phyloP scores from a whole-genome alignment of 2,888 invertebrate species.

The Limnephilus marmoratus region DNA sequence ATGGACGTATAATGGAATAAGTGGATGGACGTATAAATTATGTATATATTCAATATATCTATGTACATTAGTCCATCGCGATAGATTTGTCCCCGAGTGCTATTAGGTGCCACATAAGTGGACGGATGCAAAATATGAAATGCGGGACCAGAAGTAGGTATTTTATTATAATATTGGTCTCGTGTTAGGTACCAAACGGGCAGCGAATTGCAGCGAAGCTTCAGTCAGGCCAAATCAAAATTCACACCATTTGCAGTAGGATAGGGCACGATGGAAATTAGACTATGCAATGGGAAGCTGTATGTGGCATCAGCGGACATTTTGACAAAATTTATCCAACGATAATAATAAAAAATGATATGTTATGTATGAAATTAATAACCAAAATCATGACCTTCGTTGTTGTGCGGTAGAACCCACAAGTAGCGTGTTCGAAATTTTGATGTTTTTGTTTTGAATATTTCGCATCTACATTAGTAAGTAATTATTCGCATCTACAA shows the following conservation, averaged over 20 bases:
- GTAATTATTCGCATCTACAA: no score
- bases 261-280: neutral
- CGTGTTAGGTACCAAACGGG: neutral
- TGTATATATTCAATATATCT: neutral
- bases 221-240: neutral
- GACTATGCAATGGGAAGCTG: neutral
- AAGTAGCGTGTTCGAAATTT: neutral
- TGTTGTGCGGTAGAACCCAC: neutral
- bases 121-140: no score
- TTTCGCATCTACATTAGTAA: no score
- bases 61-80: neutral
- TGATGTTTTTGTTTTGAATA: no score
- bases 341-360: neutral
- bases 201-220: neutral
- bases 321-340: neutral
- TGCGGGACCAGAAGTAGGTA: neutral
- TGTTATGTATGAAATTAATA: no score
- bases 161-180: neutral
- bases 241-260: neutral
- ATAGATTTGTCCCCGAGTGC: neutral
- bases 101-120: neutral
- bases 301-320: neutral
- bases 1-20: neutral
- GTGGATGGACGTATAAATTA: neutral
- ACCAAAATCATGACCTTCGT: neutral